Conservation (phyloP, 1,140 invertebrate species). For the Leptopilina clavipes region DNA sequence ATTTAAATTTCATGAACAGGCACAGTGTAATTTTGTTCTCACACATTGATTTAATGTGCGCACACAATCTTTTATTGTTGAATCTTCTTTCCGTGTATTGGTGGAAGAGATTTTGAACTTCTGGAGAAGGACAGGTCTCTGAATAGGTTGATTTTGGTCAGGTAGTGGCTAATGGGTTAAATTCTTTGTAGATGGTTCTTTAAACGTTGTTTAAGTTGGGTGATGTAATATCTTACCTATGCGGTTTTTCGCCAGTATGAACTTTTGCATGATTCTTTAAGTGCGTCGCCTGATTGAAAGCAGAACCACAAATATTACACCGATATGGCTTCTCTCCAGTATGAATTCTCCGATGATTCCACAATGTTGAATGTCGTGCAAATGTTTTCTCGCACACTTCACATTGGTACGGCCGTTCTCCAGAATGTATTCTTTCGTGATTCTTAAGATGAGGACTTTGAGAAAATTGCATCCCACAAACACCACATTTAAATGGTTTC, state of each 20-base stretch:
- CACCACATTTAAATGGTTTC: conserved; percentile 90
- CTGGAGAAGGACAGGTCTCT: too few relatives aligned
- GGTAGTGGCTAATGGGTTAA: too few relatives aligned
- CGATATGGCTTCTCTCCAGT: conserved; percentile 93
- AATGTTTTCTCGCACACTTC: conserved; percentile 94
- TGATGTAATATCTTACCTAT: conserved; percentile 62
- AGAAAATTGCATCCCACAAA: conserved; percentile 91
- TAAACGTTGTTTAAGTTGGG: too few relatives aligned
- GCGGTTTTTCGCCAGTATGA: conserved; percentile 80
- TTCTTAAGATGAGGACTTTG: conserved; percentile 94
- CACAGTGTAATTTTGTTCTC: too few relatives aligned
- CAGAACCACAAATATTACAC: conserved; percentile 88
- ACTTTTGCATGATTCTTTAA: conserved; percentile 90
- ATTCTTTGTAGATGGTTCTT: too few relatives aligned
- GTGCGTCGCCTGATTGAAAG: conserved; percentile 91
- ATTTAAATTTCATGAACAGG: too few relatives aligned
- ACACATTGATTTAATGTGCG: too few relatives aligned
- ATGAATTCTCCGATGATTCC: conserved; percentile 95
- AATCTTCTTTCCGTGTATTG: too few relatives aligned
- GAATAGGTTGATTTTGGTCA: too few relatives aligned
- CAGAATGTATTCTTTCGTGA: conserved; percentile 93
- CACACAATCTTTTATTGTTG: too few relatives aligned
- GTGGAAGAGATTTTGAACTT: too few relatives aligned
- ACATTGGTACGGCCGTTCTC: conserved; percentile 92
- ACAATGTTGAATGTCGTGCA: conserved; percentile 88